Base-by-base conservation (phyloP, 2,888 invertebrate species). In the Protodeltote pygarga region DNA sequence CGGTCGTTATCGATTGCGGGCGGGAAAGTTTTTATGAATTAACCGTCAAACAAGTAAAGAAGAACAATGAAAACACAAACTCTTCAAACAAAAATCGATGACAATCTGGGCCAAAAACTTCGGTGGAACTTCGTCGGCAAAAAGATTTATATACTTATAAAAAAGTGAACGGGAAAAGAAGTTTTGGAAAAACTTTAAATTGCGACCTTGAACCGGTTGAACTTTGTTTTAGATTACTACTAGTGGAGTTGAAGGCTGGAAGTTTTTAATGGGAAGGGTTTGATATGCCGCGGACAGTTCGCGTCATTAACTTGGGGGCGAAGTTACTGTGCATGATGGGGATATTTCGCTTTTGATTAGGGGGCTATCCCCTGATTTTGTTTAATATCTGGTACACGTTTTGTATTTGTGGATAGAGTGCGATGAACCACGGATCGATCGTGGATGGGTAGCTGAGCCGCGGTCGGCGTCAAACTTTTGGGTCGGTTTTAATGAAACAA, bases 81-180 rank as follows among this genome's bases (percentile, higher is more conserved):
- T 91, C 87, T 83, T 89, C 89, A 90, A 92, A 92, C 91, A 92
- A 92, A 92, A 92, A 92, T 92, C 92, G 92, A 92, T 92, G 92
- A 89, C 91, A 92, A 92, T 92, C 92, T 92, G 89, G 92, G 92
- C 89, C 92, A 91, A 91, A 90, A 91, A 92, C 90, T 92, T 92
- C 10, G 64, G 84, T 78, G 76, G 75, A 92, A 92, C 84, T 92
- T 89, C 75, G 87, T 83, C 87, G 90, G 81, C 90, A 89, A 92
- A 92, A 92, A 92, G 91, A 92, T 92, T 92, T 91, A 91, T 92
- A 92, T 85, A 90, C 90, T 89, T 90, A 89, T 89, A 91, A 91
- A 91, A 92, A 92, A 91, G 87, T 89, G 87, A 85, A 87, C 83
- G 89, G 85, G 83, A 87, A 90, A 82, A 81, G 85, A 89, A 89